A percentile compares a stretch with the other conserved stretches of the same genome.
These are phyloP conservation scores for Crenuchus spilurus DNA, from an alignment of 2,797 vertebrate species.

Conservation along the genomic window DNA sequence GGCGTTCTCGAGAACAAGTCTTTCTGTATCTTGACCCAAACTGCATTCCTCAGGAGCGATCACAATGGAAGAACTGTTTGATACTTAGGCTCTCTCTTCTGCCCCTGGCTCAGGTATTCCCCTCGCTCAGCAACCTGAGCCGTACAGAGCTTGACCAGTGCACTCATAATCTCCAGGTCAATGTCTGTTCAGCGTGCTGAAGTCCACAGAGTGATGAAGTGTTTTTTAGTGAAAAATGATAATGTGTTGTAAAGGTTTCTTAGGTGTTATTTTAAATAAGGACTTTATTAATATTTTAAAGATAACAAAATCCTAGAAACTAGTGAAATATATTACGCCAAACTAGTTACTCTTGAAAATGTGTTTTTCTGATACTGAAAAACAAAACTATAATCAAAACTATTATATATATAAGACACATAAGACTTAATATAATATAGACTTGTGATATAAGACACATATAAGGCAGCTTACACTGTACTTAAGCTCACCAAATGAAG, in stretches of 20 bases:
- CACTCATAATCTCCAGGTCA: conserved; percentile 22
- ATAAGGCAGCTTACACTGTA: not conserved
- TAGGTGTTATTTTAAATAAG: no score
- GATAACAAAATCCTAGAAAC: not conserved
- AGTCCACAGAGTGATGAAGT: not conserved
- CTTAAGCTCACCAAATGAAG: conserved; percentile 16
- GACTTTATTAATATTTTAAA: conserved; percentile 4
- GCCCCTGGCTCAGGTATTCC: conserved; percentile 74
- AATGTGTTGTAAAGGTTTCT: not conserved
- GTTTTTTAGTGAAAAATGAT: not conserved
- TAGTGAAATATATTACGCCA: not conserved
- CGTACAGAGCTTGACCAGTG: conserved; percentile 44
- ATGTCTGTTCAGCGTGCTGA: conserved; percentile 1
- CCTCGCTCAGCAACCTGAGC: conserved; percentile 73
- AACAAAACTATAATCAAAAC: not conserved
- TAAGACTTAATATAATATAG: no score
- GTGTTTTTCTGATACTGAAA: no score
- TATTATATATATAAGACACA: not conserved
- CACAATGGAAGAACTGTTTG: conserved; percentile 79
- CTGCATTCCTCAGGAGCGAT: conserved; percentile 73
- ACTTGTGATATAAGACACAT: not conserved
- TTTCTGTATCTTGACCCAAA: conserved; percentile 70
- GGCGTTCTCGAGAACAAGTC: conserved; percentile 40
- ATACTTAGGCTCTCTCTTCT: conserved; percentile 60
- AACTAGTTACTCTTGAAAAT: no score